Base-by-base conservation (phyloP, 2,888 invertebrate species). In the Epiblema foenella region DNA sequence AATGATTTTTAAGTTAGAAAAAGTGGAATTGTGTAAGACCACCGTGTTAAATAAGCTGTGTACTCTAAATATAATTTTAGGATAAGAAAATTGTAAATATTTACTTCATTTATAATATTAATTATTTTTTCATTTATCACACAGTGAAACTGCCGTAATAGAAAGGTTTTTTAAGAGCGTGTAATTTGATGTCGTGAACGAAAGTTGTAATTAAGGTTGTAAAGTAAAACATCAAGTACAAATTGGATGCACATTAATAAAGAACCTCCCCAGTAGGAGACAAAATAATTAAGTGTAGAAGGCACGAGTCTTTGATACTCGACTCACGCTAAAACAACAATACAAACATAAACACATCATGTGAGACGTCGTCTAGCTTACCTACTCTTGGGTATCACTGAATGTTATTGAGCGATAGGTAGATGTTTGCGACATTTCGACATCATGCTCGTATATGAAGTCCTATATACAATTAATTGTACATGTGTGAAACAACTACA, bases 171-270 rank as follows among this genome's bases (percentile, higher is more conserved):
- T 24, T 24, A 12, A 12, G n/a, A n/a, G 2, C 39, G 12, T 15
- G 12, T 42, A 24, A 24, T 24, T 24, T 24, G 24, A 24, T 24
- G 24, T 24, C 12, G 20, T 49, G 29, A 11, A 46, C 17, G 7
- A 42, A 59, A 59, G 20, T 59, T 42, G 39, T 59, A 42, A 59
- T 3, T n/a, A 18, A 42, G 42, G 39, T 62, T n/a, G 29, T 49
- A 33, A 62, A 29, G 17, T 24, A 29, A 15, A 20, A n/a, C 60
- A 17, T 60, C 5, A 17, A 29, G n/a, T n/a, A n/a, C n/a, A n/a
- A n/a, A n/a, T n/a, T n/a, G n/a, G n/a, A n/a, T n/a, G n/a, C n/a
- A n/a, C n/a, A n/a, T n/a, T n/a, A n/a, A n/a, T n/a, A n/a, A n/a
- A n/a, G 15, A 29, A 49, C 29, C 62, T 46, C 29, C 17, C 11